These are phyloP conservation scores for Carabus problematicus DNA, from an alignment of 2,888 invertebrate species.

Conservation along the genomic window DNA sequence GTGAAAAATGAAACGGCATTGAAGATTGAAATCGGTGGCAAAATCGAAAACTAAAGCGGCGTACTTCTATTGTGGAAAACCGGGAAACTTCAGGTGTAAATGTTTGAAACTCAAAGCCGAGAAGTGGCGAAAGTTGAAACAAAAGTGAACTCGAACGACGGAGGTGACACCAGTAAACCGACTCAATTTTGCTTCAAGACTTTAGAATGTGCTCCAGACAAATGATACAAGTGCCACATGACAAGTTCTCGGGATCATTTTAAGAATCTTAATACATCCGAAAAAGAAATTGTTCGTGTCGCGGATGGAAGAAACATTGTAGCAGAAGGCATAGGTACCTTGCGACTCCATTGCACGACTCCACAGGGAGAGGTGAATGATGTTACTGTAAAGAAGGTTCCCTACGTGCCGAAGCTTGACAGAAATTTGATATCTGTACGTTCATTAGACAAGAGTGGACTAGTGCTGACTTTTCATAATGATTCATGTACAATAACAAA, in stretches of 20 bases:
- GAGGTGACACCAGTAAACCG: not conserved
- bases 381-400: not conserved
- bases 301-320: constrained; percentile 5
- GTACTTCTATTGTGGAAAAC: constrained; percentile 1
- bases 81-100: not conserved
- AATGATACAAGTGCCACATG: too few species aligned
- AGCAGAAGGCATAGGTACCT: not conserved
- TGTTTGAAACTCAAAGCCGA: constrained; percentile 11
- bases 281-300: not conserved
- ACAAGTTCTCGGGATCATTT: too few species aligned
- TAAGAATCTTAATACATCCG: too few species aligned
- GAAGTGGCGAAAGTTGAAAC: not conserved
- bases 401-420: constrained; percentile 1
- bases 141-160: not conserved
- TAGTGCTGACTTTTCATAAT: not conserved
- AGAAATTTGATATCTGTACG: not conserved
- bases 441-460: constrained; percentile 1
- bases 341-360: not conserved
- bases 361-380: not conserved
- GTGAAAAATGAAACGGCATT: not conserved
- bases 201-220: too few species aligned
- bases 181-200: not conserved
- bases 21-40: not conserved
- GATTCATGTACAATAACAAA: not conserved
- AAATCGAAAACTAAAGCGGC: not conserved